Conservation (phyloP, 2,113 vertebrate genomes). For the Eptatretus burgeri region DNA sequence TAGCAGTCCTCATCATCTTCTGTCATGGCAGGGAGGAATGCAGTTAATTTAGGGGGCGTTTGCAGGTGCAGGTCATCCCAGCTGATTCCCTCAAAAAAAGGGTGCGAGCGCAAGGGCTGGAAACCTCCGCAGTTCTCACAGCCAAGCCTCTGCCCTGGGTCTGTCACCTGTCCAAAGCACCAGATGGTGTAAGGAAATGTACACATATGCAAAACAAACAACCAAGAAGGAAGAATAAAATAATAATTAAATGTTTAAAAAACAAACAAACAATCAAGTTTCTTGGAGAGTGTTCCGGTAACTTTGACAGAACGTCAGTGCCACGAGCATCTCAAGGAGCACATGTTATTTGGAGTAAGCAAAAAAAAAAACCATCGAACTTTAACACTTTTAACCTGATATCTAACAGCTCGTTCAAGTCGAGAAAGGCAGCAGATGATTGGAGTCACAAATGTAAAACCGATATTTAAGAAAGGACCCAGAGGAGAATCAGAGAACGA, state of each 20-base stretch:
- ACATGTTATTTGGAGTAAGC: too few relatives aligned
- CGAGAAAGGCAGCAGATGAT: too few relatives aligned
- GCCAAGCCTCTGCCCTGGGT: constrained; percentile 59
- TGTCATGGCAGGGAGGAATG: constrained; percentile 86
- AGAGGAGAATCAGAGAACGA: too few relatives aligned
- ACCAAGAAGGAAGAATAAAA: not conserved
- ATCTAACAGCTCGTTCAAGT: too few relatives aligned
- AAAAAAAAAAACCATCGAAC: too few relatives aligned
- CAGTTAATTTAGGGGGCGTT: constrained; percentile 75
- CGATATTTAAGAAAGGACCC: too few relatives aligned
- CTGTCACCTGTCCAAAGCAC: constrained; percentile 30
- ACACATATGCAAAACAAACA: not conserved
- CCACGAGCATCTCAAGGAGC: too few relatives aligned
- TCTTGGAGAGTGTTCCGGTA: not conserved
- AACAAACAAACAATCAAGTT: not conserved
- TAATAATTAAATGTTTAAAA: not conserved
- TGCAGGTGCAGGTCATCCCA: constrained; percentile 69
- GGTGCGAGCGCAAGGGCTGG: constrained; percentile 45
- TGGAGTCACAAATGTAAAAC: too few relatives aligned
- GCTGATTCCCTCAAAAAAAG: constrained; percentile 60
- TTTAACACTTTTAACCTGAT: too few relatives aligned
- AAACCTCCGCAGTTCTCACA: constrained; percentile 90
- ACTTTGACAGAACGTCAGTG: too few relatives aligned
- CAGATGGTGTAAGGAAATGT: not conserved
- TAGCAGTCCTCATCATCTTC: constrained; percentile 98